A percentile compares a stretch with the other conserved stretches of the same genome.
Evolutionary conservation across 2,888 invertebrate genomes (phyloP).

Genomic region (Platycheirus rosarum): DNA sequence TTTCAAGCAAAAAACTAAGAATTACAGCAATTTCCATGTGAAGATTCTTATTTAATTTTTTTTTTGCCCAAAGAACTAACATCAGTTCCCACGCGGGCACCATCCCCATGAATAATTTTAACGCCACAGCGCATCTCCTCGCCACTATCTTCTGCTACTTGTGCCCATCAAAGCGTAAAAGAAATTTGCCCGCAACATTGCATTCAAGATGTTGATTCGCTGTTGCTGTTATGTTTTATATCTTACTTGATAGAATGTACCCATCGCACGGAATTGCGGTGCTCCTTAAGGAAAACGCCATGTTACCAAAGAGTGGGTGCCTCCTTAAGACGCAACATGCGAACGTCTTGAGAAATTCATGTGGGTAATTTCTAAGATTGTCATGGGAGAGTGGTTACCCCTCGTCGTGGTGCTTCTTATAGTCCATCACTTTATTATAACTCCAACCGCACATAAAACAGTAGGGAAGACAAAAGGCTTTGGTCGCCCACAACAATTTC

Average conservation of each 20-base stretch:
- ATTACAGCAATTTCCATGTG: slow-evolving; percentile 31
- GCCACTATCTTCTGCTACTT: neutral
- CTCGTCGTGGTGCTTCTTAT: slow-evolving; percentile 26
- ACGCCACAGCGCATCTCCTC: slow-evolving; percentile 46
- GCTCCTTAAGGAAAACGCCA: slow-evolving; percentile 53
- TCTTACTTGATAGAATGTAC: slow-evolving; percentile 2
- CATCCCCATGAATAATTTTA: slow-evolving; percentile 56
- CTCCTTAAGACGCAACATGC: slow-evolving; percentile 57
- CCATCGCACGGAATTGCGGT: slow-evolving; percentile 55
- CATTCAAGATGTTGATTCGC: slow-evolving; percentile 67
- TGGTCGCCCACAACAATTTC: slow-evolving; percentile 63
- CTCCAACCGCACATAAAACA: slow-evolving; percentile 59
- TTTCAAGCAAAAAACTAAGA: no score
- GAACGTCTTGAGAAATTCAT: slow-evolving; percentile 63
- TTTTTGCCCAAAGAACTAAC: neutral
- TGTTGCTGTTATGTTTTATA: slow-evolving; percentile 4
- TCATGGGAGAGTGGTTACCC: slow-evolving; percentile 71
- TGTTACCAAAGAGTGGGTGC: slow-evolving; percentile 53
- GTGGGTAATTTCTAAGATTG: slow-evolving; percentile 62
- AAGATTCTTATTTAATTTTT: slow-evolving; percentile 12
- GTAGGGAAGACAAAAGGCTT: slow-evolving; percentile 42
- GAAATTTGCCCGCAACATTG: slow-evolving; percentile 64
- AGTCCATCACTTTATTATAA: slow-evolving; percentile 21
- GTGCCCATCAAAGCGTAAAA: slow-evolving; percentile 51
- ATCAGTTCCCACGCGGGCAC: slow-evolving; percentile 44